These are phyloP conservation scores for Aphelinus atriplicis DNA, from an alignment of 1,140 invertebrate species.

Conservation along the genomic window DNA sequence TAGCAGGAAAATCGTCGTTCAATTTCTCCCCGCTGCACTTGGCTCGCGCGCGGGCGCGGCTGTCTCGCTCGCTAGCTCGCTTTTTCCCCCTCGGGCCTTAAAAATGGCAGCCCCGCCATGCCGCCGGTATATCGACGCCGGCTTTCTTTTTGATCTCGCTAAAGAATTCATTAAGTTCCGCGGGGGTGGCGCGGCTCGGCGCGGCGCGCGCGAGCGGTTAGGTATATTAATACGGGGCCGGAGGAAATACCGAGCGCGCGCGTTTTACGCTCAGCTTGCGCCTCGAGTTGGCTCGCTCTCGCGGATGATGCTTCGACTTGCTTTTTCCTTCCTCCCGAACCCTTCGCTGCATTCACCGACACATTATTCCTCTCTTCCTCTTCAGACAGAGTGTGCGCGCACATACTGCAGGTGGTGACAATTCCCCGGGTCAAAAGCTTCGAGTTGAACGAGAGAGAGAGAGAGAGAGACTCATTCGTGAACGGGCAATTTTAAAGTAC, in stretches of 20 bases:
- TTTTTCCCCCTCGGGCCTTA: slow-evolving; percentile 32
- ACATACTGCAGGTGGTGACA: too few relatives aligned
- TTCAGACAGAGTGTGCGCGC: neutral
- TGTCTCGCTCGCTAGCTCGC: neutral
- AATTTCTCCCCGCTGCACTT: slow-evolving; percentile 45
- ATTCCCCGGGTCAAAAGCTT: too few relatives aligned
- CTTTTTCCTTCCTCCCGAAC: slow-evolving; percentile 4
- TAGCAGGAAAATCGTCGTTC: slow-evolving; percentile 55
- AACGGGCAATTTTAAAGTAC: neutral
- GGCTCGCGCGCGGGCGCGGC: neutral
- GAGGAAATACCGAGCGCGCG: slow-evolving; percentile 52
- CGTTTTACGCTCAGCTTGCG: slow-evolving; percentile 54
- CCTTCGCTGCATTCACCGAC: neutral
- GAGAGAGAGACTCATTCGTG: neutral
- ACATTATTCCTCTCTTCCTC: neutral
- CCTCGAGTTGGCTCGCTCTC: slow-evolving; percentile 45
- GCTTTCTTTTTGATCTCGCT: slow-evolving; percentile 58
- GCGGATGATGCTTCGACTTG: slow-evolving; percentile 35
- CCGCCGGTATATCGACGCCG: slow-evolving; percentile 45
- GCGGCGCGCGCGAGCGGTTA: slow-evolving; percentile 42
- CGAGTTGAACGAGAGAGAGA: slow-evolving; percentile 32
- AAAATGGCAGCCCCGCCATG: slow-evolving; percentile 44
- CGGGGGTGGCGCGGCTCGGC: slow-evolving; percentile 38
- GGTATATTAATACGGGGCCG: slow-evolving; percentile 53
- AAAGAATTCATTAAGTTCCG: slow-evolving; percentile 60